These are phyloP conservation scores for Lamprotornis superbus DNA, from an alignment of 2,113 vertebrate species.

Conservation along the genomic window DNA sequence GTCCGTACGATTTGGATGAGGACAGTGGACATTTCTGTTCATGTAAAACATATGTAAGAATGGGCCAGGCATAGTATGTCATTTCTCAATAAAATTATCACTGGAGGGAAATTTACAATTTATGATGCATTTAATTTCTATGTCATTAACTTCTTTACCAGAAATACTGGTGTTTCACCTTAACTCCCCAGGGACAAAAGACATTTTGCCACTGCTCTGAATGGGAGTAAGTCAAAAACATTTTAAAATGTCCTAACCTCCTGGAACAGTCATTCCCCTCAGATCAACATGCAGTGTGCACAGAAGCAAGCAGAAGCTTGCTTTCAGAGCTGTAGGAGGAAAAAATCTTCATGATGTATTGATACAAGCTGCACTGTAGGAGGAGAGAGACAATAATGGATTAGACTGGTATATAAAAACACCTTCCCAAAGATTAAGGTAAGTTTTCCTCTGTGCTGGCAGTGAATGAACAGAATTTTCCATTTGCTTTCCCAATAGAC, in stretches of 20 bases:
- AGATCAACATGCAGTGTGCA: neutral
- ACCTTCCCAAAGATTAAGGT: neutral
- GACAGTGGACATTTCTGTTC: neutral
- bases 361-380: neutral
- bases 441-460: neutral
- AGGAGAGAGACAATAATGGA: neutral
- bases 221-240: neutral
- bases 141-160: neutral
- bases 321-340: neutral
- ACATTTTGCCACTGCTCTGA: neutral
- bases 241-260: neutral
- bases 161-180: neutral
- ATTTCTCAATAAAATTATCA: slow-evolving; percentile 6
- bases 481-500: neutral
- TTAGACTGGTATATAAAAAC: neutral
- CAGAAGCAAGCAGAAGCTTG: neutral
- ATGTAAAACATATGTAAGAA: neutral
- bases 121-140: neutral
- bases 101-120: neutral
- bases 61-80: neutral
- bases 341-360: slow-evolving; percentile 1
- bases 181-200: neutral
- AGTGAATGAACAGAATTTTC: neutral
- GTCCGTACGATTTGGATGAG: neutral
- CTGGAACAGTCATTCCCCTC: neutral